These are phyloP conservation scores for Cynodonichthys magdalenae DNA, from an alignment of 2,797 vertebrate genomes.

Conservation along the genomic window DNA sequence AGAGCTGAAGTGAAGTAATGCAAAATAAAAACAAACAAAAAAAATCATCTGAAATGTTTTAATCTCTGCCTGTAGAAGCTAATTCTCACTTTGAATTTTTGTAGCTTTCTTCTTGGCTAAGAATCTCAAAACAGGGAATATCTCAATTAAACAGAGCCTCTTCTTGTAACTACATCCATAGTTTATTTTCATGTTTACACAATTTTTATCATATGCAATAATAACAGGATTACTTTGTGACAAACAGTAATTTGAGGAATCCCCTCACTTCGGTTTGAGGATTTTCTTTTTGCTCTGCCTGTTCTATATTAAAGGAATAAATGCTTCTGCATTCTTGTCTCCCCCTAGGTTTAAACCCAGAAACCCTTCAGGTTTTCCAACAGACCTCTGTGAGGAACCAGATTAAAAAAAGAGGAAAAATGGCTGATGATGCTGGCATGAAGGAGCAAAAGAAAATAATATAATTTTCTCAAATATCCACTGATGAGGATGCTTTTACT, in stretches of 20 bases:
- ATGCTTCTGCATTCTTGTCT: slow-evolving; percentile 65
- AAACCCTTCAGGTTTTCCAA: slow-evolving; percentile 79
- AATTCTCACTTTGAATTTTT: slow-evolving; percentile 58
- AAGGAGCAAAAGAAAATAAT: slow-evolving; percentile 54
- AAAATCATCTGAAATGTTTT: slow-evolving; percentile 51
- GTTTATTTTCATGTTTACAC: slow-evolving; percentile 83
- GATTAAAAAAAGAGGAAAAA: slow-evolving; percentile 78
- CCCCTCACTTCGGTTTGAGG: slow-evolving; percentile 82
- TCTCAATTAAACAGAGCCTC: slow-evolving; percentile 70
- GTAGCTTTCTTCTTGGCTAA: slow-evolving; percentile 53
- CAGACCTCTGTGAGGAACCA: slow-evolving; percentile 76
- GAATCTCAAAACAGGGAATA: slow-evolving; percentile 63
- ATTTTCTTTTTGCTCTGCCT: slow-evolving; percentile 70
- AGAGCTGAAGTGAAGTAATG: slow-evolving; percentile 38
- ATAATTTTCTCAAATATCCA: slow-evolving; percentile 56
- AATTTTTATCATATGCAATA: slow-evolving; percentile 79
- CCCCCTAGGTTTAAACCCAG: slow-evolving; percentile 76
- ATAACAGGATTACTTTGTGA: slow-evolving; percentile 87
- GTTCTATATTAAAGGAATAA: slow-evolving; percentile 47
- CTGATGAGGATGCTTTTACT: slow-evolving; percentile 41
- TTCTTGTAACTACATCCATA: slow-evolving; percentile 72
- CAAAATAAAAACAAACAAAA: slow-evolving; percentile 39
- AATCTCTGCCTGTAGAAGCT: slow-evolving; percentile 61
- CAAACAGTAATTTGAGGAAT: slow-evolving; percentile 85
- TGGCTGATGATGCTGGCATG: slow-evolving; percentile 54